phyloP scores from a whole-genome alignment of 2,797 vertebrate genomes.

The Helarctos malayanus region DNA sequence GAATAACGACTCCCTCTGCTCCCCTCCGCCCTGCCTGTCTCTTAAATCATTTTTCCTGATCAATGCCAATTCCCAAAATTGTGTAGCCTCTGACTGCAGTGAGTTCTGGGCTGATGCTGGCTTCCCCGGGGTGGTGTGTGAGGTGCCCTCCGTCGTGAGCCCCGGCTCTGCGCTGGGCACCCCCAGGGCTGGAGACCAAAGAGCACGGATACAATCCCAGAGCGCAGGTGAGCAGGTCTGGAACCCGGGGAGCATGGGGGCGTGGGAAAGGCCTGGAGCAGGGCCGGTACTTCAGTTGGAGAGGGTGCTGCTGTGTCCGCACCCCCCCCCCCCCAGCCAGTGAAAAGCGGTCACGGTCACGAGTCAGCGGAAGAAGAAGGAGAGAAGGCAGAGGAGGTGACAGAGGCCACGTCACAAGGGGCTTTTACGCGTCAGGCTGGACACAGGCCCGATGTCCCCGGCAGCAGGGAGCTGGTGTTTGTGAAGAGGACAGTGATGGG shows the following conservation, averaged over 20 bases:
- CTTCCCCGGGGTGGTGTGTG: neutral
- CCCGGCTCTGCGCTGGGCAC: neutral
- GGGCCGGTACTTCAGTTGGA: fast-evolving
- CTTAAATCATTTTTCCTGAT: neutral
- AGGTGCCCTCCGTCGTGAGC: fast-evolving
- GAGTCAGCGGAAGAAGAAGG: neutral
- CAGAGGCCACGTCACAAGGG: neutral
- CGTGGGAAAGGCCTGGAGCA: neutral
- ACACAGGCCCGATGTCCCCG: neutral
- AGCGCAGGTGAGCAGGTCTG: neutral
- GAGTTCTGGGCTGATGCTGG: neutral
- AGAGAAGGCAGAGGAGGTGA: neutral
- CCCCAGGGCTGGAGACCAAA: neutral
- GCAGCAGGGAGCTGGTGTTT: neutral
- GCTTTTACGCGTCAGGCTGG: neutral
- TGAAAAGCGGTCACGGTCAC: neutral
- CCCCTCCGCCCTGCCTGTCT: too few species aligned
- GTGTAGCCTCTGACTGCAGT: neutral
- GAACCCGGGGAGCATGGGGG: neutral
- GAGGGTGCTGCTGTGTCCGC: neutral
- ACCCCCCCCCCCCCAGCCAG: neutral
- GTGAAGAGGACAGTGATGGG: neutral
- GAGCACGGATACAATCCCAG: too few species aligned
- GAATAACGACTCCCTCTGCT: neutral
- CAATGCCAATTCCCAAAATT: neutral